Conservation (phyloP, 2,113 vertebrate genomes). For the Eclectus roratus region DNA sequence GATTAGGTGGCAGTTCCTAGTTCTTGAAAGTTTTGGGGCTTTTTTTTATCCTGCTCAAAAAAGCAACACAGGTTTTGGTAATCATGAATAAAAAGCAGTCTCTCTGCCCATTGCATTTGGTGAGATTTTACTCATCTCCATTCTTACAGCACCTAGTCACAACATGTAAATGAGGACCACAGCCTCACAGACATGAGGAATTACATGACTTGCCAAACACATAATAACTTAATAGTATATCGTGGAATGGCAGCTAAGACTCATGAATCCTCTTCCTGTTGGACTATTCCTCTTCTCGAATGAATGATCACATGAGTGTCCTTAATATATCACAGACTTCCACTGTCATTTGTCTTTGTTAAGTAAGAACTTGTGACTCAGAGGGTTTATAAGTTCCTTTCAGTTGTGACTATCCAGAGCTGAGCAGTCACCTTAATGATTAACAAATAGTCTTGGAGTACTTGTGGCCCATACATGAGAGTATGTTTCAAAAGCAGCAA, state of each 20-base stretch:
- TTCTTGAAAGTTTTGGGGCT: background rate
- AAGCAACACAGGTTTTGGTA: background rate
- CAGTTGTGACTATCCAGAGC: background rate
- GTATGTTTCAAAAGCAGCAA: background rate
- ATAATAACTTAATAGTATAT: slow-evolving; percentile 55
- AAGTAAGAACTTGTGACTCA: background rate
- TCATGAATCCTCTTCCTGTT: slow-evolving; percentile 42
- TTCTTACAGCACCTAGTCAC: slow-evolving; percentile 11
- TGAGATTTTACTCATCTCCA: slow-evolving; percentile 1
- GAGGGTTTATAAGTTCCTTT: background rate
- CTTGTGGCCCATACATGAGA: background rate
- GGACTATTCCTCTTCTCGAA: background rate
- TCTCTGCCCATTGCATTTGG: background rate
- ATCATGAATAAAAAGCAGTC: background rate
- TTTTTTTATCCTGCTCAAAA: background rate
- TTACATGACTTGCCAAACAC: slow-evolving; percentile 19
- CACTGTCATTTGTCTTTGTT: background rate
- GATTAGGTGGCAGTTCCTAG: background rate
- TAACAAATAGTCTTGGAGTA: background rate
- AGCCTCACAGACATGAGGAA: slow-evolving; percentile 18
- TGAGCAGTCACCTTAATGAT: background rate
- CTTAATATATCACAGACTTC: background rate
- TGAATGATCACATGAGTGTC: background rate
- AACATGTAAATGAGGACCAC: slow-evolving; percentile 24
- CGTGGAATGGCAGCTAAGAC: background rate